Percentiles rank a stretch among this genome's conserved stretches.
These are phyloP conservation scores for Drosophila sturtevanti DNA, from an alignment of 1,140 invertebrate species.

Conservation along the genomic window DNA sequence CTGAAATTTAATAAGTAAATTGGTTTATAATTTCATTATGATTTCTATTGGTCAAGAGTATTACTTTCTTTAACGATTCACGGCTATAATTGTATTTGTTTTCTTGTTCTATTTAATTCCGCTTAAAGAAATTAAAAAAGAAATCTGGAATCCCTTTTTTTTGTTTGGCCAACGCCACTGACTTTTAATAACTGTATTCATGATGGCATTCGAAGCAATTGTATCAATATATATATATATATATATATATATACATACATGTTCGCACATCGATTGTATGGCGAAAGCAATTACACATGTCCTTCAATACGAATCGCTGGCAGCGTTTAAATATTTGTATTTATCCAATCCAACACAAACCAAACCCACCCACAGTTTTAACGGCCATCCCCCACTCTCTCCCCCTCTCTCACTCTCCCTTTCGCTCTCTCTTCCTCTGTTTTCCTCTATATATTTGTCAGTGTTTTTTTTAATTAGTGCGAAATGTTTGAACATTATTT, in stretches of 20 bases:
- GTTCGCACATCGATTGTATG: slow-evolving; percentile 38
- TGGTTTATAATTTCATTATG: too few relatives aligned
- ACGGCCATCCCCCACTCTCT: background rate
- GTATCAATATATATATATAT: slow-evolving; percentile 8
- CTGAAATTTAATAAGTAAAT: too few relatives aligned
- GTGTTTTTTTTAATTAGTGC: slow-evolving; percentile 69
- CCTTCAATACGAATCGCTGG: slow-evolving; percentile 36
- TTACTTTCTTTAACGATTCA: too few relatives aligned
- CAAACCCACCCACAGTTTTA: slow-evolving; percentile 9
- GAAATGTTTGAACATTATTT: slow-evolving; percentile 77
- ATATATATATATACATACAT: background rate
- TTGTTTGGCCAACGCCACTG: background rate
- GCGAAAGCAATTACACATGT: slow-evolving; percentile 77
- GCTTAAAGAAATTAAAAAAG: background rate
- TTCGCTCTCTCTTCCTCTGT: background rate
- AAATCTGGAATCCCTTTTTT: background rate
- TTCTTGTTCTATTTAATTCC: too few relatives aligned
- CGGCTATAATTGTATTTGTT: too few relatives aligned
- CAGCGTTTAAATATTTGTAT: slow-evolving; percentile 57
- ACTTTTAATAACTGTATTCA: slow-evolving; percentile 20
- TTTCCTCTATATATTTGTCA: background rate
- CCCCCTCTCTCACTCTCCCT: background rate
- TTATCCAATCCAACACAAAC: background rate
- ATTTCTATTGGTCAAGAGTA: too few relatives aligned
- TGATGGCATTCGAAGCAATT: slow-evolving; percentile 27